Evolutionary conservation across 2,113 vertebrate genomes (phyloP), one percentile per base, ranked within the genome.

Genomic region (Hypomesus transpacificus): DNA sequence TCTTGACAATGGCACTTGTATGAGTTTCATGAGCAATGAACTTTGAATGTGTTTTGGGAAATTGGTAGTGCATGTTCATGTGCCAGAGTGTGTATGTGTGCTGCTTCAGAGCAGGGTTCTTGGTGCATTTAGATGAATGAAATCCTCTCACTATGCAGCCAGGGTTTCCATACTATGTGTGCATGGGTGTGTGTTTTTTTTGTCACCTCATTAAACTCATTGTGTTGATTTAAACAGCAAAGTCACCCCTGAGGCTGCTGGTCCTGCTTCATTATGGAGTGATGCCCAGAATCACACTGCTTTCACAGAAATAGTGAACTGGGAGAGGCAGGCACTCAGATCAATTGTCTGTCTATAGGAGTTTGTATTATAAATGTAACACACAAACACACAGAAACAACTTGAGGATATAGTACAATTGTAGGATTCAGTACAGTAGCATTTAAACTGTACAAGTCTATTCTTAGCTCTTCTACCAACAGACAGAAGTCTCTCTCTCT

Each of bases 41-140:
- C 39, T 46, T 46, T 46, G 39, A 46, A 46, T 46, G 8, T 46
- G 9, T 46, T 46, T 46, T 8, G 39, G 7, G 39, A 46, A 13
- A 11, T 46, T 11, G 39, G 7, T 46, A 8, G 39, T 46, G 9
- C 9, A 11, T 11, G 39, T 46, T 46, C 54, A 56, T 34, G 67
- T n/a, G 78, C 80, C 82, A 82, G 85, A 80, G 79, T 60, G 75
- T 58, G 71, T 3, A 59, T 68, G 78, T 59, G 57, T 59, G 83
- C 80, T 85, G 9, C 54, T 81, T 71, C 61, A 69, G 73, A 75
- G 76, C 68, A 76, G 77, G 69, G 24, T 17, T 52, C 70, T 73
- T 65, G 31, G 74, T 80, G 84, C 83, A 87, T 88, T 82, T 78
- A 80, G 83, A 87, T 89, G 87, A 91, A 90, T 89, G 85, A 81